phyloP scores from a whole-genome alignment of 2,888 invertebrate species.

The Caenorhabditis uteleia region DNA sequence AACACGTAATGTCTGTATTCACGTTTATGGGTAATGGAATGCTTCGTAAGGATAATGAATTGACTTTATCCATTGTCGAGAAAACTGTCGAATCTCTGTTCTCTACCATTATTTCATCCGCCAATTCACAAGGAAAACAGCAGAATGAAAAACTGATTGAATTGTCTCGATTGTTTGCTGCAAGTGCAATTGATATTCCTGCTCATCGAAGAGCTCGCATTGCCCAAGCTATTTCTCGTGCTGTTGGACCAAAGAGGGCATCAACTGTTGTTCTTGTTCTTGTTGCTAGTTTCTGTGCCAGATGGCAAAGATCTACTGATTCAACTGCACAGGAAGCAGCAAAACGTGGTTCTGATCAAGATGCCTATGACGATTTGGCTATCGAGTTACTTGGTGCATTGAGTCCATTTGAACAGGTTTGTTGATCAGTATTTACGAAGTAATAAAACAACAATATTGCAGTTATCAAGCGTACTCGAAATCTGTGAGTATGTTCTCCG shows the following conservation, averaged over 20 bases:
- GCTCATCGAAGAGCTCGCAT: constrained; percentile 81
- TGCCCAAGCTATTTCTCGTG: constrained; percentile 51
- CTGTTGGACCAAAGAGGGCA: constrained; percentile 68
- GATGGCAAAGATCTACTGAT: constrained; percentile 62
- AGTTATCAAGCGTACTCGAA: constrained; percentile 52
- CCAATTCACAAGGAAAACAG: constrained; percentile 8
- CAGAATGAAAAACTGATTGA: constrained; percentile 48
- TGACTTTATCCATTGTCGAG: constrained; percentile 63
- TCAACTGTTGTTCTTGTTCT: constrained; percentile 72
- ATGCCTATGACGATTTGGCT: constrained; percentile 62
- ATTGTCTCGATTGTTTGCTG: constrained; percentile 86
- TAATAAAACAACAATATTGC: constrained; percentile 17
- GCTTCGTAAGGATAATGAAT: constrained; percentile 72
- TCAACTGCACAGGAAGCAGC: constrained; percentile 34
- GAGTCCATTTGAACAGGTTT: constrained; percentile 55
- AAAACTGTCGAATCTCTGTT: constrained; percentile 61
- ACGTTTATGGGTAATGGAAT: constrained; percentile 96
- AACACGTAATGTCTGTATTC: constrained; percentile 94
- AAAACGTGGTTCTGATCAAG: constrained; percentile 43
- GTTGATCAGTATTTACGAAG: not conserved
- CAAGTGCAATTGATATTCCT: constrained; percentile 88
- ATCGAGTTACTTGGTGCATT: constrained; percentile 52
- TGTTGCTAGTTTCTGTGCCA: constrained; percentile 68
- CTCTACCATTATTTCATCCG: constrained; percentile 45
- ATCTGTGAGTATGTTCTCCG: constrained; percentile 55